Base-by-base conservation (phyloP, 2,888 invertebrate species). In the Hypomecis atomaria region DNA sequence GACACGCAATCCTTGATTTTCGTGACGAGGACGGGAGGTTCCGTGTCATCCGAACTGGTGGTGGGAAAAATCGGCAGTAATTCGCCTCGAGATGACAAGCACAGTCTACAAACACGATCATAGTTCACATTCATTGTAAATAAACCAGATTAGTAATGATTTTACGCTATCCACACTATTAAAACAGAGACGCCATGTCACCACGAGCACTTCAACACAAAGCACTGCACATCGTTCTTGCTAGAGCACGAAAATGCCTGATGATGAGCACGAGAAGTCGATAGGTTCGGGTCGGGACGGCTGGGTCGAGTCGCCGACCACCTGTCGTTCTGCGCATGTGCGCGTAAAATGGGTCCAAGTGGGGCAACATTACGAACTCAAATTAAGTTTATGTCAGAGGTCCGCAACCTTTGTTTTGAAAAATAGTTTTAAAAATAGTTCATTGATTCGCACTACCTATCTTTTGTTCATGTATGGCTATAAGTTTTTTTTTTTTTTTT, bases 1-100 rank as follows among this genome's bases (percentile, higher is more conserved):
- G 94, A 93, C 74, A 96, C 90, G 80, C 94, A 95, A 80, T 93
- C 93, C 82, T 93, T 93, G 83, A 96, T 96, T 93, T 94, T 95
- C 71, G 92, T 92, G 69, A 92, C 94, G 77, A 96, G 90, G 81
- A 93, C 86, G 87, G 86, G 82, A 86, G 93, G 84, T 82, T 92
- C 92, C 84, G 89, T 83, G 84, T 89, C 90, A 89, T 89, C 90
- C 85, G 89, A 88, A 90, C 91, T 92, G 93, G 89, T 91, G 85
- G 89, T 89, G 85, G 89, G 92, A 87, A 94, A 94, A 82, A 94
- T 94, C 84, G 94, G 94, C 81, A 93, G 92, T 86, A 93, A 93
- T 83, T 94, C 93, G 84, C 93, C 93, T 78, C 94, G 93, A 83
- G 92, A 89, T 83, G 94, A 93, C 86, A 94, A 93, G 89, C 94